These are phyloP conservation scores for Pseudoips prasinana DNA, from an alignment of 2,888 invertebrate species.

Conservation along the genomic window DNA sequence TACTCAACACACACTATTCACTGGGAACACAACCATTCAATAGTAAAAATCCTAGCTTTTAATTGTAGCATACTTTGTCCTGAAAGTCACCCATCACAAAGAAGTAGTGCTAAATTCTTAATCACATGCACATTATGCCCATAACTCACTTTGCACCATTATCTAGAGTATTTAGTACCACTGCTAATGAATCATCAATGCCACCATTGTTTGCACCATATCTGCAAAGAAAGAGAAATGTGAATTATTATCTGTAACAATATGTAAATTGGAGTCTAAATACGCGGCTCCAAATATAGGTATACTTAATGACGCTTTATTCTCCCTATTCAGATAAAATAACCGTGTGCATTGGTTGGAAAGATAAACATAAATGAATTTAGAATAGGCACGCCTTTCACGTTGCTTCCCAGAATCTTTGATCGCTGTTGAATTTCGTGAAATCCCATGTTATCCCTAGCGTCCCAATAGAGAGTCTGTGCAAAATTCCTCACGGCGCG, in stretches of 20 bases:
- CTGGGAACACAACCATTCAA: slow-evolving; percentile 11
- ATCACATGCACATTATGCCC: slow-evolving; percentile 13
- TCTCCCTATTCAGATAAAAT: slow-evolving; percentile 12
- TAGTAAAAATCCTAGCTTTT: slow-evolving; percentile 24
- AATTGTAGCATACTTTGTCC: slow-evolving; percentile 27
- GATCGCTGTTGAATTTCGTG: slow-evolving; percentile 28
- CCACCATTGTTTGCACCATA: slow-evolving; percentile 12
- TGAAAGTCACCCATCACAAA: no score
- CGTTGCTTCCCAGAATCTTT: slow-evolving; percentile 20
- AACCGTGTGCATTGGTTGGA: slow-evolving; percentile 15
- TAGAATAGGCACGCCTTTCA: slow-evolving; percentile 14
- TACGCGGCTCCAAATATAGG: slow-evolving; percentile 10
- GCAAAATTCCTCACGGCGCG: slow-evolving; percentile 30
- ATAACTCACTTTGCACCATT: slow-evolving; percentile 17
- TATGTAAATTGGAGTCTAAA: slow-evolving; percentile 8
- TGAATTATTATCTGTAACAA: slow-evolving; percentile 11
- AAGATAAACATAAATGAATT: slow-evolving; percentile 28
- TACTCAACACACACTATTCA: slow-evolving; percentile 22
- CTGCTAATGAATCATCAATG: slow-evolving; percentile 8
- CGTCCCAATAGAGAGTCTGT: slow-evolving; percentile 27
- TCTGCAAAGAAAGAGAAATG: slow-evolving; percentile 25
- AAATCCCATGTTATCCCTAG: slow-evolving; percentile 29
- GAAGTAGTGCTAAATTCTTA: no score
- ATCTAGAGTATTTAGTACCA: slow-evolving; percentile 7
- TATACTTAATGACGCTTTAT: slow-evolving; percentile 13